phyloP scores from a whole-genome alignment of 2,113 vertebrate species.

The Cyanoramphus novaezelandiae region DNA sequence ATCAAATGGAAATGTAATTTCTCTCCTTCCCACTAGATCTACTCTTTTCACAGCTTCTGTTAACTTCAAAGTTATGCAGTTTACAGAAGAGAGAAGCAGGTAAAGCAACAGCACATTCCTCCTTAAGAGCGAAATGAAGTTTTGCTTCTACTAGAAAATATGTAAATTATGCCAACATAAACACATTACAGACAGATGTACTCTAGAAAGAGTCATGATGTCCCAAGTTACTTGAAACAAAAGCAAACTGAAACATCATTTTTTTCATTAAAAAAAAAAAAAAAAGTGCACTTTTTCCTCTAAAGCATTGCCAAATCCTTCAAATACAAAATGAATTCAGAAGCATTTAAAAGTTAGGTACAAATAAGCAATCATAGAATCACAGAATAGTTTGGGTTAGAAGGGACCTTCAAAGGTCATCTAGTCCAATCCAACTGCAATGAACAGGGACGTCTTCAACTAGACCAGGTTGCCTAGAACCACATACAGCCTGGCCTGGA shows the following conservation, averaged over 20 bases:
- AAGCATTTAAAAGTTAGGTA: neutral
- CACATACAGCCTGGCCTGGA: neutral
- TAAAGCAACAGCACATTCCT: neutral
- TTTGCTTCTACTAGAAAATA: neutral
- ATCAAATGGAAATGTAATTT: neutral
- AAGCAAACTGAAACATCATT: neutral
- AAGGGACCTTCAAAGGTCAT: neutral
- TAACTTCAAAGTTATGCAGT: neutral
- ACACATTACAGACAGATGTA: neutral
- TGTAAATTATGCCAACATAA: rapidly evolving
- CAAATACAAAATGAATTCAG: neutral
- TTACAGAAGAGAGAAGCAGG: neutral
- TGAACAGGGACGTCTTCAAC: neutral
- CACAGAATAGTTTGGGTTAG: neutral
- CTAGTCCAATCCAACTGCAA: neutral
- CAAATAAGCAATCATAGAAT: neutral
- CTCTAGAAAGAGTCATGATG: neutral
- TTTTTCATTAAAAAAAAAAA: neutral
- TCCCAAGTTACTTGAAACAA: neutral
- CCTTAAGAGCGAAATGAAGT: neutral
- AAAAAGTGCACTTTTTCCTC: neutral
- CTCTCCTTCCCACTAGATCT: neutral
- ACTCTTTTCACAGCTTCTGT: neutral
- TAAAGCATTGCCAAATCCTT: neutral
- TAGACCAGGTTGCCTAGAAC: neutral